phyloP scores from a whole-genome alignment of 2,888 invertebrate genomes.

The Unio pictorum region DNA sequence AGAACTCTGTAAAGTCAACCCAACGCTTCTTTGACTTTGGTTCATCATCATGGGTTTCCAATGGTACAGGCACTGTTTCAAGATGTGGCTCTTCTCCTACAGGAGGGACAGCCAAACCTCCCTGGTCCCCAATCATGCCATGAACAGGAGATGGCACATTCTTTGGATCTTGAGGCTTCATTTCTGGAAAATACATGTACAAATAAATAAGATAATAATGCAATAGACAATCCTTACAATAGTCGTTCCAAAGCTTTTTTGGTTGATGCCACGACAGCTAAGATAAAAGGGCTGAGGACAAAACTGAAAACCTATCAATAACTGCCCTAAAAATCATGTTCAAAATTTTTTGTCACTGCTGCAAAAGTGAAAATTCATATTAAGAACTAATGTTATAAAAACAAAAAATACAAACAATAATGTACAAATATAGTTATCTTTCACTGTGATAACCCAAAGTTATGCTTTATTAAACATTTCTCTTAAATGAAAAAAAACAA shows the following conservation, averaged over 20 bases:
- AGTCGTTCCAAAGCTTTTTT: too few species aligned
- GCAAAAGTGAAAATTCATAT: too few species aligned
- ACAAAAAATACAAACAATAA: too few species aligned
- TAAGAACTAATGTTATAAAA: too few species aligned
- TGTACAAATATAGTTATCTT: too few species aligned
- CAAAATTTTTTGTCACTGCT: too few species aligned
- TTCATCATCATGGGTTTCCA: slow-evolving; percentile 11
- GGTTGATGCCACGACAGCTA: too few species aligned
- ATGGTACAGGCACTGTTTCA: slow-evolving; percentile 12
- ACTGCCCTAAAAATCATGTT: too few species aligned
- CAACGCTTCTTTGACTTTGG: slow-evolving; percentile 61
- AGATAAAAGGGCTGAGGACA: background rate
- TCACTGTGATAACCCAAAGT: too few species aligned
- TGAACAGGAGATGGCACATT: slow-evolving; percentile 15
- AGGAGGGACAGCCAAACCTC: slow-evolving; percentile 46
- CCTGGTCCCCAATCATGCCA: slow-evolving; percentile 24
- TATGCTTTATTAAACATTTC: too few species aligned
- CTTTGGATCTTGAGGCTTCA: slow-evolving; percentile 7
- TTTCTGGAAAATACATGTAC: slow-evolving; percentile 2
- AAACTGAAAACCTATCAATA: too few species aligned
- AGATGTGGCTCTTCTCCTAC: slow-evolving; percentile 28
- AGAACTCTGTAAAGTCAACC: slow-evolving; percentile 70
- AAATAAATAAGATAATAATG: background rate
- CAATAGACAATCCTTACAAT: background rate
- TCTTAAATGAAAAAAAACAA: too few species aligned